These are phyloP conservation scores for Ferdinandea cuprea DNA, from an alignment of 2,888 invertebrate species.

Conservation along the genomic window DNA sequence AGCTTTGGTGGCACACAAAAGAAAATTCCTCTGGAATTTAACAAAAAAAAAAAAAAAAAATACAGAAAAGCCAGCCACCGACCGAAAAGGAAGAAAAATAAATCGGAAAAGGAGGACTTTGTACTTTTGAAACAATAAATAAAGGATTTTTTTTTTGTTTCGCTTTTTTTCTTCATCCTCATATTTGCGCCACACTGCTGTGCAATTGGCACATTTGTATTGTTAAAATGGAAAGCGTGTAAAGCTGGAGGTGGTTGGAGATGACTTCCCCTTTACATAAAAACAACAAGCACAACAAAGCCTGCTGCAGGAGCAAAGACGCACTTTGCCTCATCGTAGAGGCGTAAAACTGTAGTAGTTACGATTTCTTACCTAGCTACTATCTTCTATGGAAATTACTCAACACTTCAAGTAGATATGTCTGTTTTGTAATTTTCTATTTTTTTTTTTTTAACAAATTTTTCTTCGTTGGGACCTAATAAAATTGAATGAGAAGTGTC, in stretches of 20 bases:
- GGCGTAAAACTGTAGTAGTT: constrained; percentile 44
- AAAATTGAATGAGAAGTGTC: constrained; percentile 3
- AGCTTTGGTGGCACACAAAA: constrained; percentile 72
- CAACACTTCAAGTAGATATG: constrained; percentile 45
- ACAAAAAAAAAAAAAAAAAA: constrained; percentile 35
- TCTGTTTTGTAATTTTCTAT: constrained; percentile 16
- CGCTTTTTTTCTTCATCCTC: constrained; percentile 22
- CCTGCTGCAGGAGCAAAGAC: constrained; percentile 38
- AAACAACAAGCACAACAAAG: no score
- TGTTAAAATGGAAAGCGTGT: constrained; percentile 52
- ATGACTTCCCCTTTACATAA: constrained; percentile 39
- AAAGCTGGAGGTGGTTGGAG: constrained; percentile 37
- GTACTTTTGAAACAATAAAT: constrained; percentile 72
- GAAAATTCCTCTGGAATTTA: constrained; percentile 69
- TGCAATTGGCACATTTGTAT: constrained; percentile 70
- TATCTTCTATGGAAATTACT: constrained; percentile 56
- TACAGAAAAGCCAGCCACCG: constrained; percentile 50
- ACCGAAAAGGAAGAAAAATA: constrained; percentile 55
- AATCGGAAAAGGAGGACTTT: constrained; percentile 69
- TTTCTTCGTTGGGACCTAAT: constrained; percentile 5
- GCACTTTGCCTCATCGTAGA: constrained; percentile 46
- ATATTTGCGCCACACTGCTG: constrained; percentile 41
- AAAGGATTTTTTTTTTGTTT: constrained; percentile 61
- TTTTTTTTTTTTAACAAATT: constrained; percentile 17
- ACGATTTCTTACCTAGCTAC: no score